Conservation (phyloP, 2,797 vertebrate genomes). For the Sebastes minor region DNA sequence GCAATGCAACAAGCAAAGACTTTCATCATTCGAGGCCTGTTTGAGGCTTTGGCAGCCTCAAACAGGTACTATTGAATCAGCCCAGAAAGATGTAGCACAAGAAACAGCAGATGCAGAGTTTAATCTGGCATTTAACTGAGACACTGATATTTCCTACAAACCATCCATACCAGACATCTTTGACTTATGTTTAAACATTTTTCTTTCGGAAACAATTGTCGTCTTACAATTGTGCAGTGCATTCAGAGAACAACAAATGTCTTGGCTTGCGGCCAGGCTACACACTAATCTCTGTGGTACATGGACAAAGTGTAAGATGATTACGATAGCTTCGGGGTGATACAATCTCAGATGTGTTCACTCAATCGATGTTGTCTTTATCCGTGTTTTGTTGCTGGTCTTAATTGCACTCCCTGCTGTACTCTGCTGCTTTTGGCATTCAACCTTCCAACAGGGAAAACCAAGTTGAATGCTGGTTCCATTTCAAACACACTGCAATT, state of each 20-base stretch:
- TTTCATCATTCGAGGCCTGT: conserved; percentile 28
- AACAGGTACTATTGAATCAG: too few relatives aligned
- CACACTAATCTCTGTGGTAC: neutral
- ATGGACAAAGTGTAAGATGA: neutral
- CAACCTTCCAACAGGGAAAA: neutral
- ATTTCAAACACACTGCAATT: neutral
- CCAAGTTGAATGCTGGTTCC: neutral
- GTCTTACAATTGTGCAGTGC: neutral
- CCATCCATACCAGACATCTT: neutral
- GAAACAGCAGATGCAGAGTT: neutral
- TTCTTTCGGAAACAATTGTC: neutral
- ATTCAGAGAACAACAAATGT: neutral
- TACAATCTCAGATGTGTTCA: conserved; percentile 3
- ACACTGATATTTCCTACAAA: neutral
- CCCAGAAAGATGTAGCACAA: neutral
- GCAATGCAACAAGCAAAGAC: conserved; percentile 16
- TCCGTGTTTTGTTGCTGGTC: neutral
- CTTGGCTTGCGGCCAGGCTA: neutral
- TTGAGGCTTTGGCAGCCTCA: neutral
- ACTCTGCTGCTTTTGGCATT: neutral
- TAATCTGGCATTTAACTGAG: neutral
- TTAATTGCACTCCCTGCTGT: neutral
- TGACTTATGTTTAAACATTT: neutral
- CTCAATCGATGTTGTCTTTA: conserved; percentile 4
- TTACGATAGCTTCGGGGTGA: neutral